Percentiles rank a stretch among this genome's conserved stretches.
Evolutionary conservation across 2,113 vertebrate genomes (phyloP).

Genomic region (Tichodroma muraria): DNA sequence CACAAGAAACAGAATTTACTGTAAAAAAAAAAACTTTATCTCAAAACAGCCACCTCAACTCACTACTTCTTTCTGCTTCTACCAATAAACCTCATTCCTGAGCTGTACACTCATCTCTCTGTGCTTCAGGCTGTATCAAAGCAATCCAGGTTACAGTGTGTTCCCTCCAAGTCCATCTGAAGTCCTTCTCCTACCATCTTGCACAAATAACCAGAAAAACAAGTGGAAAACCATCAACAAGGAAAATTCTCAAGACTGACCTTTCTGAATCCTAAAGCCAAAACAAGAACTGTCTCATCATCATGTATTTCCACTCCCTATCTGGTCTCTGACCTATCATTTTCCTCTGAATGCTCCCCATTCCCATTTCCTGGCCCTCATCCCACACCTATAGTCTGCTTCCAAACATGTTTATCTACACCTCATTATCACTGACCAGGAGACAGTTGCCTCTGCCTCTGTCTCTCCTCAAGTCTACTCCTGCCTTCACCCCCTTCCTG

Average conservation of each 20-base stretch:
- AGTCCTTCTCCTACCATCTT: background rate
- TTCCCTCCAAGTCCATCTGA: background rate
- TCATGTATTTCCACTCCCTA: background rate
- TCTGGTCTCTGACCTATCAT: background rate
- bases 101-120: background rate
- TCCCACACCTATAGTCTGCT: background rate
- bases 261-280: background rate
- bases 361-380: background rate
- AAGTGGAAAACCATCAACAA: conserved; percentile 7
- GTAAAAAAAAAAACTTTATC: fast-evolving
- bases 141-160: background rate
- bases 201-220: background rate
- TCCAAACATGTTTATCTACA: background rate
- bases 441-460: background rate
- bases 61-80: background rate
- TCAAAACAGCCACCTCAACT: background rate
- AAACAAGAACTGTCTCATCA: background rate
- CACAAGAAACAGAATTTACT: background rate
- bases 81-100: background rate
- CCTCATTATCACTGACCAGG: background rate
- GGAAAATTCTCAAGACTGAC: conserved; percentile 18
- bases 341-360: background rate
- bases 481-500: background rate
- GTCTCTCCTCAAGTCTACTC: background rate
- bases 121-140: background rate